Percentiles rank a stretch among this genome's conserved stretches.
These are phyloP conservation scores for Fistularia commersonii DNA, from an alignment of 2,797 vertebrate genomes.

Conservation along the genomic window DNA sequence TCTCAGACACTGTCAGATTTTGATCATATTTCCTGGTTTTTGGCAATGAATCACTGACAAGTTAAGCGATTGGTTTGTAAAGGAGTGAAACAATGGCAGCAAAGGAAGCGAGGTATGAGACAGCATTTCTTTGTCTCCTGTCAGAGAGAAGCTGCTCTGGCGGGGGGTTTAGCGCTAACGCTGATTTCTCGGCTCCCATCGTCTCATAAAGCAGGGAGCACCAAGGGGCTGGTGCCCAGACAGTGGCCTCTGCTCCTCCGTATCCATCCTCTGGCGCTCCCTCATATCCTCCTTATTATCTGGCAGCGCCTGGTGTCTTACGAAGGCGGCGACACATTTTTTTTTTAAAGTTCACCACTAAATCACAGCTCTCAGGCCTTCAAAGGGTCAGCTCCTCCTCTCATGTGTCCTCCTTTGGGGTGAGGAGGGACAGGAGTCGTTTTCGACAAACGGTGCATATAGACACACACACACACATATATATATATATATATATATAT, in stretches of 20 bases:
- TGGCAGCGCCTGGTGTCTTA: not conserved
- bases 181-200: conserved; percentile 30
- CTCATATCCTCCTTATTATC: conserved; percentile 45
- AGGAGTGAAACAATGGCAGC: too few relatives aligned
- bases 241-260: conserved; percentile 29
- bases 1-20: too few relatives aligned
- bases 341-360: conserved; percentile 46
- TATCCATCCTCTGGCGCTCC: conserved; percentile 23
- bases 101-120: too few relatives aligned
- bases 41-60: too few relatives aligned
- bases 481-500: too few relatives aligned
- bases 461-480: too few relatives aligned
- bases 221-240: conserved; percentile 35
- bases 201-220: conserved; percentile 37
- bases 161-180: conserved; percentile 33
- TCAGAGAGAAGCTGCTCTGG: conserved; percentile 20
- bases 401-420: conserved; percentile 14
- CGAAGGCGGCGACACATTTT: conserved; percentile 11
- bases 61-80: too few relatives aligned
- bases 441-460: too few relatives aligned
- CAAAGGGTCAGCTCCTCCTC: conserved; percentile 29
- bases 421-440: too few relatives aligned
- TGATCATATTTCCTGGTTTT: too few relatives aligned
- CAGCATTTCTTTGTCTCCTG: not conserved
- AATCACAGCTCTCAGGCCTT: conserved; percentile 43